These are phyloP conservation scores for Papilio glaucus DNA, from an alignment of 1,140 invertebrate species.

Conservation along the genomic window DNA sequence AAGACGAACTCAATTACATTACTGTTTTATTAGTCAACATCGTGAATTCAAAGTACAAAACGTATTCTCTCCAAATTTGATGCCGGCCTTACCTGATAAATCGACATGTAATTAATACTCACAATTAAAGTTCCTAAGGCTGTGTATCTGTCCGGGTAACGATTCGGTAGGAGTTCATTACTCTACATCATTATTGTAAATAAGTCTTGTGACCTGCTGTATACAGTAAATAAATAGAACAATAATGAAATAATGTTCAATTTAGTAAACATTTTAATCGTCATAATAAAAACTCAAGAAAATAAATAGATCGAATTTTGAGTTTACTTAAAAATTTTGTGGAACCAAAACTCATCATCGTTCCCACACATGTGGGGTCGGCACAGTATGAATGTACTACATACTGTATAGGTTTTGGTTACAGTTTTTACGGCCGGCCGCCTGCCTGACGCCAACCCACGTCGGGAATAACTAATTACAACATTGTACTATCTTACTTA, in stretches of 20 bases:
- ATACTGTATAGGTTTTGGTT: no score
- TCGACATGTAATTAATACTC: conserved; percentile 5
- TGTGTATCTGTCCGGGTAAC: neutral
- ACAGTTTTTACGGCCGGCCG: no score
- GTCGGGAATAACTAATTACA: no score
- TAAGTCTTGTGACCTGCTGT: neutral
- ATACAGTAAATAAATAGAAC: neutral
- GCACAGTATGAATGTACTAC: no score
- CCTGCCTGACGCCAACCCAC: no score
- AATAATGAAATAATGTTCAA: neutral
- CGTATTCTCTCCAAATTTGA: conserved; percentile 2
- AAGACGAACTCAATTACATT: neutral
- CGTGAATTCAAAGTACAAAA: neutral
- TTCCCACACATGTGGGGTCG: no score
- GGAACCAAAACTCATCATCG: no score
- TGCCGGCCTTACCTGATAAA: neutral
- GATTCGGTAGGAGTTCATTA: neutral
- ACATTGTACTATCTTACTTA: no score
- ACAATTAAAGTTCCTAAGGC: conserved; percentile 7
- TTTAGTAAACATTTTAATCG: no score
- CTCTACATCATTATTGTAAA: neutral
- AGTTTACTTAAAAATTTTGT: no score
- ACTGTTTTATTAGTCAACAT: conserved; percentile 12
- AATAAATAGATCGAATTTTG: no score
- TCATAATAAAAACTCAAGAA: no score